Percentiles rank a stretch among this genome's conserved stretches.
phyloP scores from a whole-genome alignment of 2,797 vertebrate species.

The Hydrocynus forskahlii region DNA sequence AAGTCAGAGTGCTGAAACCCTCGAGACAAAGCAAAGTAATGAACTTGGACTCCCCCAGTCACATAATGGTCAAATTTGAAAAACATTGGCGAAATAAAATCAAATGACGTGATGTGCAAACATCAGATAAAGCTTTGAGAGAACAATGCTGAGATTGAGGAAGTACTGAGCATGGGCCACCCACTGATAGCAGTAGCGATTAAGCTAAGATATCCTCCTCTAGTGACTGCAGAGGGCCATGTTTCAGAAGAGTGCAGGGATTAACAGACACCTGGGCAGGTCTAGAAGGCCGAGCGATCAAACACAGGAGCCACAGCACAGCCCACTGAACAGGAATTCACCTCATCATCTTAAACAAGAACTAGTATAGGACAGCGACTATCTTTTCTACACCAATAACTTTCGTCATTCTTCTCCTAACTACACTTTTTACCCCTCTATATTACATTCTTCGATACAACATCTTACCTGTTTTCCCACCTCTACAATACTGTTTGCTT shows the following conservation, averaged over 20 bases:
- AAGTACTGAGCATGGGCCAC: slow-evolving; percentile 7
- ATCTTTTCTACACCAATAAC: slow-evolving; percentile 11
- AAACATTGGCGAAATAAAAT: background rate
- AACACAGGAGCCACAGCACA: slow-evolving; percentile 48
- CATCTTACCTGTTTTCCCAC: too few species aligned
- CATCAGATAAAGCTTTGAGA: background rate
- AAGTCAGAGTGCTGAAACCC: background rate
- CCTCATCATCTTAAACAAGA: slow-evolving; percentile 75
- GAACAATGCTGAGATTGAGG: background rate
- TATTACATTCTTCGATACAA: too few species aligned
- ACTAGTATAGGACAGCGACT: slow-evolving; percentile 64
- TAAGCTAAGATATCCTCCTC: slow-evolving; percentile 30
- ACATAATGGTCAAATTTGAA: background rate
- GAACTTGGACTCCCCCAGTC: background rate
- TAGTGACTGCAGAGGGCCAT: slow-evolving; percentile 13
- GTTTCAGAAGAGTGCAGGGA: slow-evolving; percentile 39
- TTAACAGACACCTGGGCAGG: slow-evolving; percentile 40
- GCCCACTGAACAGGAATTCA: slow-evolving; percentile 73
- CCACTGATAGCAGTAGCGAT: slow-evolving; percentile 8
- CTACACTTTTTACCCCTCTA: background rate
- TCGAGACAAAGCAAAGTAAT: background rate
- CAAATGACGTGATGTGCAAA: background rate
- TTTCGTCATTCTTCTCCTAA: background rate
- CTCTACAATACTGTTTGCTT: too few species aligned
- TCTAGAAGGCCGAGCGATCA: slow-evolving; percentile 63